Evolutionary conservation across 2,888 invertebrate genomes (phyloP), one percentile per base, ranked within the genome.

Genomic region (Holacanthella duospinosa): DNA sequence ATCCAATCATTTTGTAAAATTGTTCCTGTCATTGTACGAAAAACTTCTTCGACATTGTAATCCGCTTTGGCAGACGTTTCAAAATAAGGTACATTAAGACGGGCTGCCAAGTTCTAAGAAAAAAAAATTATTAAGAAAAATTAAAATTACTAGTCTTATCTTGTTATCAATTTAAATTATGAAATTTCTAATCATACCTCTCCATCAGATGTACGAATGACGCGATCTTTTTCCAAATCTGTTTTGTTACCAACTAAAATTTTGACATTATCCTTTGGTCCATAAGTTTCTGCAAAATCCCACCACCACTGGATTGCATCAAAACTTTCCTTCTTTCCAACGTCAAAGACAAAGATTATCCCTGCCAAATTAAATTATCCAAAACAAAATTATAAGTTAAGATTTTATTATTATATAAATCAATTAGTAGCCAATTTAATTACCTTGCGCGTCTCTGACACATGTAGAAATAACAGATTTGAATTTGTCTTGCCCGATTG

Each of bases 311-410:
- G 62, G 28, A 72, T 63, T 1, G 66, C 66, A 28, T 68, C 65
- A 25, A 72, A 62, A 26, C 67, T 66, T 25, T 68, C 66, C 25
- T 64, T 53, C 36, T 63, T 69, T 1, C 67, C 66, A 21, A 70
- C 64, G 62, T 72, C 72, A 48, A 70, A 72, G 12, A 70, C 70
- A 62, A 72, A 72, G 27, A 72, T 55, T 24, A 72, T 68, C 12
- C 69, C 64, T 64, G 16, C n/a, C n/a, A n/a, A n/a, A n/a, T n/a
- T 16, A 29, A 24, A 12, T 55, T 3, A 36, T 19, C 3, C 21
- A 21, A 36, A 12, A 36, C 16, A 12, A 26, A 44, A n/a, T 60
- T 3, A 28, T 9, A 25, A 19, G 19, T 48, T 28, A 26, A 36
- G 43, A 9, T 43, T 43, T 25, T 43, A 59, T n/a, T 16, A n/a